A percentile compares a stretch with the other conserved stretches of the same genome.
Evolutionary conservation across 2,888 invertebrate genomes (phyloP).

Genomic region (Cataglyphis altisquamis): DNA sequence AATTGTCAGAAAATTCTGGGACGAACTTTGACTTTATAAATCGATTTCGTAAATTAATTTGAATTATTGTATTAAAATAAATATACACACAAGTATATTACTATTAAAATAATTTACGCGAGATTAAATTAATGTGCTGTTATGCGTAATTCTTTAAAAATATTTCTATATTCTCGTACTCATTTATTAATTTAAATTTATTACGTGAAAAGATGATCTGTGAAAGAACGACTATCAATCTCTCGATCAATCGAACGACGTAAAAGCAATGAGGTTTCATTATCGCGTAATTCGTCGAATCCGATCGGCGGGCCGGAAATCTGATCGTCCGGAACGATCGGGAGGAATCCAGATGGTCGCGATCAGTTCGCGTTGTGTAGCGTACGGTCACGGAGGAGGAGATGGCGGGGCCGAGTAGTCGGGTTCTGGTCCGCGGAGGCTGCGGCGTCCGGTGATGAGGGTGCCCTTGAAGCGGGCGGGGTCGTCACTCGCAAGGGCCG

Average conservation of each 20-base stretch:
- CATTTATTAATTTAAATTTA: no score
- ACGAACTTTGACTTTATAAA: no score
- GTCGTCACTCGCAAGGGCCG: slow-evolving; percentile 85
- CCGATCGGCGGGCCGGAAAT: slow-evolving; percentile 29
- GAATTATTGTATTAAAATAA: no score
- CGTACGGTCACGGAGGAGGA: slow-evolving; percentile 56
- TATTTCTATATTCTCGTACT: no score
- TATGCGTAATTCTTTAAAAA: no score
- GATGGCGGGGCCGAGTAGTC: slow-evolving; percentile 69
- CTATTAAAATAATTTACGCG: no score
- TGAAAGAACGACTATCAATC: slow-evolving; percentile 3
- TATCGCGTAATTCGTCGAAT: neutral
- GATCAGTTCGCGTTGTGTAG: slow-evolving; percentile 74
- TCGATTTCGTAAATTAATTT: no score
- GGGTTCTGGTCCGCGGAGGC: slow-evolving; percentile 77
- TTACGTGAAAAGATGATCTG: slow-evolving; percentile 31
- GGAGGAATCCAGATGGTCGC: slow-evolving; percentile 78
- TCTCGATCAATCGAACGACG: slow-evolving; percentile 32
- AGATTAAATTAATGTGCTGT: no score
- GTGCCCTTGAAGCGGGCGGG: slow-evolving; percentile 86
- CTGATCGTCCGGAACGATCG: slow-evolving; percentile 68
- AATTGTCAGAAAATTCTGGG: no score
- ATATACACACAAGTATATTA: no score
- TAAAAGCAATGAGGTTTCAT: slow-evolving; percentile 9
- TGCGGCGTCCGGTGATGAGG: slow-evolving; percentile 79